Conservation (phyloP, 2,888 invertebrate species). For the Pristionchus entomophagus region DNA sequence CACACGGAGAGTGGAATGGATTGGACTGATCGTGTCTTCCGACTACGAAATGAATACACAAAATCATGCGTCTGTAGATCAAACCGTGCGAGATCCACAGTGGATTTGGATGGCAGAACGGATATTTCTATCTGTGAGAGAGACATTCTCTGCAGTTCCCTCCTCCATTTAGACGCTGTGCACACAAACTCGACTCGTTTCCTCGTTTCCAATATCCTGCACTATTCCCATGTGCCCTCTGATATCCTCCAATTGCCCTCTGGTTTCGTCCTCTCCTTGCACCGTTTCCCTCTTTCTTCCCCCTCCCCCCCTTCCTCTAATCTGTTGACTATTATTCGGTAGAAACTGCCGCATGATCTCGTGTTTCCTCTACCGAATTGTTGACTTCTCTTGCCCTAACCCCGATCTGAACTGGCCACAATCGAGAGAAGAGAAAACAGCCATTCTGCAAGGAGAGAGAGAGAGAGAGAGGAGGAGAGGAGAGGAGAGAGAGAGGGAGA, state of each 20-base stretch:
- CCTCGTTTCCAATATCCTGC: neutral
- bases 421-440: no score
- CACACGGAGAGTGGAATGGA: neutral
- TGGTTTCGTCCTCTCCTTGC: neutral
- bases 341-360: neutral
- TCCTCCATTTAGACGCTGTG: neutral
- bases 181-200: neutral
- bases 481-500: no score
- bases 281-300: neutral
- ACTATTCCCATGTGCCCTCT: neutral
- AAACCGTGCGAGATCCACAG: neutral
- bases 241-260: neutral
- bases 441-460: no score
- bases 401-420: no score
- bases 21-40: neutral
- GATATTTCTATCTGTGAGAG: neutral
- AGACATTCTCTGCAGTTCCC: neutral
- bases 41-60: neutral
- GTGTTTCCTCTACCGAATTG: neutral
- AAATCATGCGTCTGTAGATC: neutral
- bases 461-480: no score
- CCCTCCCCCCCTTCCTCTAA: neutral
- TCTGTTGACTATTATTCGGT: constrained; percentile 14
- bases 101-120: neutral
- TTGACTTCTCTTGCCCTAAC: constrained; percentile 7